Evolutionary conservation across 1,140 invertebrate species (phyloP).

Genomic region (Sogatella furcifera): DNA sequence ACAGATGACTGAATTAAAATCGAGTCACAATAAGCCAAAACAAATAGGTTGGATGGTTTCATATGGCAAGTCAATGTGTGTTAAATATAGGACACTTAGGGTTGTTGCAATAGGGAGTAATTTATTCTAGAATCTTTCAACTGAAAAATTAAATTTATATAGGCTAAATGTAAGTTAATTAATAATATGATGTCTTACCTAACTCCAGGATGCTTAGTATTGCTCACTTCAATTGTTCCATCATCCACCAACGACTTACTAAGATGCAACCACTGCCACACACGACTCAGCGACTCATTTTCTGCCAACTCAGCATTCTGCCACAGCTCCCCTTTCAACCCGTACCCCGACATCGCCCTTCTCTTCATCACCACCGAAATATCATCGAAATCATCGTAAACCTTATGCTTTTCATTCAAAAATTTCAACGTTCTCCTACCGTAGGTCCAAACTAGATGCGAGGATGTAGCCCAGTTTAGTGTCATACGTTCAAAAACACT

Average conservation of each 20-base stretch:
- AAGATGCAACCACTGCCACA: conserved; percentile 66
- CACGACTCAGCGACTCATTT: conserved; percentile 44
- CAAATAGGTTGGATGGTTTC: too few relatives aligned
- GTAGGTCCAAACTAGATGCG: conserved; percentile 61
- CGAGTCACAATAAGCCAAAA: too few relatives aligned
- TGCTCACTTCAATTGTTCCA: conserved; percentile 41
- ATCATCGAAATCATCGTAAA: conserved; percentile 48
- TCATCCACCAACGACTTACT: conserved; percentile 58
- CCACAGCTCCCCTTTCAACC: conserved; percentile 54
- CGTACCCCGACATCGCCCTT: conserved; percentile 63
- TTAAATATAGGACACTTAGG: too few relatives aligned
- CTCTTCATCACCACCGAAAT: conserved; percentile 60
- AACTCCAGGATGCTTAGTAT: conserved; percentile 59
- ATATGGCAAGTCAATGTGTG: too few relatives aligned
- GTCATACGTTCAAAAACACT: conserved; percentile 71
- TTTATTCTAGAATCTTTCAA: too few relatives aligned
- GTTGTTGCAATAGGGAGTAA: too few relatives aligned
- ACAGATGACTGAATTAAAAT: too few relatives aligned
- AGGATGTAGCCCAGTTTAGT: conserved; percentile 60
- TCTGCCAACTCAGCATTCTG: conserved; percentile 56
- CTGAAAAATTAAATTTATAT: too few relatives aligned
- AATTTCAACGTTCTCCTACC: conserved; percentile 55
- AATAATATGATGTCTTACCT: conserved; percentile 15
- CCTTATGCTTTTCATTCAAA: conserved; percentile 38
- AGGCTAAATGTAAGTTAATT: too few relatives aligned